Percentiles rank a stretch among this genome's conserved stretches.
Evolutionary conservation across 2,888 invertebrate species (phyloP).

Genomic region (Seladonia tumulorum): DNA sequence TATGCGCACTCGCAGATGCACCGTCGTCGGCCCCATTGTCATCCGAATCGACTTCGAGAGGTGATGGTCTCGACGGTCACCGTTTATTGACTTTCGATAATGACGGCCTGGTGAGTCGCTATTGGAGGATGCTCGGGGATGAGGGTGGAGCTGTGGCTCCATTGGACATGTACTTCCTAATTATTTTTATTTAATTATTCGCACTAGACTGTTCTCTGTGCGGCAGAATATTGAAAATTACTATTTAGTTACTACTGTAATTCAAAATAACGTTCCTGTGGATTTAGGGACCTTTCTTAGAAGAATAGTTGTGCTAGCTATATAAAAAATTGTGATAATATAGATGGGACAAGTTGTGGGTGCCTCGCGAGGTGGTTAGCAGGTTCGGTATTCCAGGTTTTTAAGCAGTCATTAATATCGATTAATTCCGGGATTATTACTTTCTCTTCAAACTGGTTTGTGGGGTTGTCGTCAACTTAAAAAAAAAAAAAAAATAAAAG

Average conservation of each 20-base stretch:
- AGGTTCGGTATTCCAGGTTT: not conserved
- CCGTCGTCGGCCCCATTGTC: slow-evolving; percentile 31
- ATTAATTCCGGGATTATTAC: not conserved
- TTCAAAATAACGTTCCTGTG: too few species aligned
- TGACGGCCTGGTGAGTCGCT: not conserved
- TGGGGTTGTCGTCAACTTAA: too few species aligned
- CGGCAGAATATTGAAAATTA: too few species aligned
- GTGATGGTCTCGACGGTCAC: not conserved
- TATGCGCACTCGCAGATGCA: slow-evolving; percentile 59
- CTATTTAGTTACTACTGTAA: too few species aligned
- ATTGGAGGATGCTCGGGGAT: not conserved
- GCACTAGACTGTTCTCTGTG: too few species aligned
- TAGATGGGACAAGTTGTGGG: too few species aligned
- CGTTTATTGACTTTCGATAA: not conserved
- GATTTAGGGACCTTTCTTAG: too few species aligned
- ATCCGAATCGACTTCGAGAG: slow-evolving; percentile 10
- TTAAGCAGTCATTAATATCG: not conserved
- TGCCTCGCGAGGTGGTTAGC: not conserved
- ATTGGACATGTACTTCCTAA: not conserved
- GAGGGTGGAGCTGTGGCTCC: not conserved
- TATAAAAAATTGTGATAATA: too few species aligned
- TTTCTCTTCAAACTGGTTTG: not conserved
- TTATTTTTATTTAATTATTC: too few species aligned
- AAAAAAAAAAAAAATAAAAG: too few species aligned
- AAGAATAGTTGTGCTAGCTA: too few species aligned